These are phyloP conservation scores for Anhinga rufa DNA, from an alignment of 2,113 vertebrate species.

Conservation along the genomic window DNA sequence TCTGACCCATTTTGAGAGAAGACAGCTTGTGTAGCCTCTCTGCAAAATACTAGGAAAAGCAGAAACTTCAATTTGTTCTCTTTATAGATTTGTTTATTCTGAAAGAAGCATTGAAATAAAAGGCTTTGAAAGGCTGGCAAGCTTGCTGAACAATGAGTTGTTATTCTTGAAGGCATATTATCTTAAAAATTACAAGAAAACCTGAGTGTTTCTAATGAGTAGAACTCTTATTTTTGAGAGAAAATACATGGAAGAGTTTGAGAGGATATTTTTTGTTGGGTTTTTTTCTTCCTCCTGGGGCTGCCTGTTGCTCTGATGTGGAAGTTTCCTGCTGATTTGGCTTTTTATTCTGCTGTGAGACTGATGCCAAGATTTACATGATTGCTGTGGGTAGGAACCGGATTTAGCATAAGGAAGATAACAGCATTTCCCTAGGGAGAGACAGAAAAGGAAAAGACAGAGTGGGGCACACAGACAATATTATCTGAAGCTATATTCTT, in stretches of 20 bases:
- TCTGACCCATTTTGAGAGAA: constrained; percentile 5
- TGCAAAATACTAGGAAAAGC: neutral
- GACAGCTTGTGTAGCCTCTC: neutral
- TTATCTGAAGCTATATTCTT: constrained; percentile 59
- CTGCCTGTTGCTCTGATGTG: constrained; percentile 64
- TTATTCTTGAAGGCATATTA: constrained; percentile 57
- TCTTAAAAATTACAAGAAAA: constrained; percentile 63
- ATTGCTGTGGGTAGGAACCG: constrained; percentile 49
- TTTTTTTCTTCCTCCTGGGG: neutral
- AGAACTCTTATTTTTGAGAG: constrained; percentile 54
- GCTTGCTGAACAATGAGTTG: constrained; percentile 37
- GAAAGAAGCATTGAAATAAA: constrained; percentile 48
- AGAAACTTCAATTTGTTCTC: neutral
- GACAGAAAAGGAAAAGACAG: constrained; percentile 61
- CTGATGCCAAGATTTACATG: constrained; percentile 68
- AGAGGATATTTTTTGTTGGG: neutral
- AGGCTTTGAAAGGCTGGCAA: constrained; percentile 39
- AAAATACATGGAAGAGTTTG: constrained; percentile 59
- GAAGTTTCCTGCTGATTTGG: constrained; percentile 60
- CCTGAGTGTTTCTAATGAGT: constrained; percentile 59
- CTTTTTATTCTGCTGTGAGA: constrained; percentile 48
- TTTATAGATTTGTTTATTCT: constrained; percentile 54
- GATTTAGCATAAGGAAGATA: constrained; percentile 67
- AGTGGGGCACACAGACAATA: constrained; percentile 39
- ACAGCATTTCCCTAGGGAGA: constrained; percentile 65